phyloP scores from a whole-genome alignment of 2,113 vertebrate genomes.

The Colinus virginianus region DNA sequence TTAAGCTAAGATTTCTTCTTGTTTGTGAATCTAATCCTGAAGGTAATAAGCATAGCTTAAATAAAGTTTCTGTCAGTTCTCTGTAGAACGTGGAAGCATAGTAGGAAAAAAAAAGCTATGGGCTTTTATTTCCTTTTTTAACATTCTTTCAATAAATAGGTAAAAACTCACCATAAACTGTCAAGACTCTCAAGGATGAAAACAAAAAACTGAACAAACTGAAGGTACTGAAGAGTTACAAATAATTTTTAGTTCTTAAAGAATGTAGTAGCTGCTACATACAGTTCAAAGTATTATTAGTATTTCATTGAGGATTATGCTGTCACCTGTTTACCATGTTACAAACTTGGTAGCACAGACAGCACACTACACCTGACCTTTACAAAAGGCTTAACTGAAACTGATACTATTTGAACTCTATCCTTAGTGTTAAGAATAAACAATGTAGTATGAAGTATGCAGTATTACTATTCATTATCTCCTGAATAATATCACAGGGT shows the following conservation, averaged over 20 bases:
- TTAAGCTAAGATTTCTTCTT: neutral
- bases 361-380: neutral
- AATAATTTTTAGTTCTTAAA: neutral
- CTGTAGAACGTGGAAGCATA: neutral
- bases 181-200: fast-evolving
- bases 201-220: neutral
- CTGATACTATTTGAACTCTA: neutral
- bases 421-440: neutral
- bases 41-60: neutral
- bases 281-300: neutral
- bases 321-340: neutral
- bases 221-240: neutral
- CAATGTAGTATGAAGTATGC: neutral
- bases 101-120: no score
- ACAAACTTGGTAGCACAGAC: slow-evolving; percentile 1
- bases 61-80: neutral
- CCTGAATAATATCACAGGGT: neutral
- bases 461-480: neutral
- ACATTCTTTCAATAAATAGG: neutral
- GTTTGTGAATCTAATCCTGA: neutral
- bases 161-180: neutral
- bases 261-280: neutral
- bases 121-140: neutral
- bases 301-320: slow-evolving; percentile 32
- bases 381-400: neutral